A percentile compares a stretch with the other conserved stretches of the same genome.
Conservation (phyloP, 1,140 invertebrate genomes). For the Piezodorus guildinii region DNA sequence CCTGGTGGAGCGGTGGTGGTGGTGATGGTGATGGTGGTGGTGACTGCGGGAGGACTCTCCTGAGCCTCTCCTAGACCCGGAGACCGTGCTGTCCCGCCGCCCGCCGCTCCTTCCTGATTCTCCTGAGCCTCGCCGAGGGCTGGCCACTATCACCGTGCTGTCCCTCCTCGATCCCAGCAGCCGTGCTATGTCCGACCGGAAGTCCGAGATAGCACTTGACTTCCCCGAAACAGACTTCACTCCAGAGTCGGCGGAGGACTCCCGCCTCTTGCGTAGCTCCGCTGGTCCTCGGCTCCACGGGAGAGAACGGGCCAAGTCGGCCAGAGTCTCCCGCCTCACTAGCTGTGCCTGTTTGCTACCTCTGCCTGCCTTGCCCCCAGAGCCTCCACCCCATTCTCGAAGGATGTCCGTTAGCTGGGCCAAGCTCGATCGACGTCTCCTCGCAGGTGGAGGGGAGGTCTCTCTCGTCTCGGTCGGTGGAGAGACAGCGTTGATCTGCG, state of each 20-base stretch:
- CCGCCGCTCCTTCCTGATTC: slow-evolving; percentile 32
- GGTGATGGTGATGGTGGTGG: slow-evolving; percentile 37
- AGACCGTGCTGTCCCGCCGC: slow-evolving; percentile 27
- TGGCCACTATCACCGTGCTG: slow-evolving; percentile 37
- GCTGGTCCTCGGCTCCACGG: slow-evolving; percentile 50
- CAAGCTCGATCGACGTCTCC: slow-evolving; percentile 64
- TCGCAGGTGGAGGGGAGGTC: slow-evolving; percentile 45
- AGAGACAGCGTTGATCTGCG: slow-evolving; percentile 72
- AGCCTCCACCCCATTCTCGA: slow-evolving; percentile 62
- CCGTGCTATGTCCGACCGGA: slow-evolving; percentile 56
- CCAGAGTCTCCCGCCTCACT: slow-evolving; percentile 68
- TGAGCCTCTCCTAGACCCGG: slow-evolving; percentile 42
- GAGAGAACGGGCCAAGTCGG: slow-evolving; percentile 59
- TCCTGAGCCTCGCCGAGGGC: slow-evolving; percentile 32
- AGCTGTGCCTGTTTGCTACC: slow-evolving; percentile 46
- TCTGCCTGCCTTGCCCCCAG: slow-evolving; percentile 39
- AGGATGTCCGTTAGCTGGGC: slow-evolving; percentile 79
- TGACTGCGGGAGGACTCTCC: slow-evolving; percentile 46
- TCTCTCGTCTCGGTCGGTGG: slow-evolving; percentile 58
- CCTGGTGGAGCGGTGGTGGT: slow-evolving; percentile 36
- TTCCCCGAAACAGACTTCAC: slow-evolving; percentile 59
- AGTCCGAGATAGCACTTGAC: slow-evolving; percentile 48
- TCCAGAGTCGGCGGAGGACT: slow-evolving; percentile 72
- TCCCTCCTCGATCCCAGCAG: slow-evolving; percentile 50
- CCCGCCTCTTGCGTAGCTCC: slow-evolving; percentile 50